These are phyloP conservation scores for Acanthacorydalis orientalis DNA, from an alignment of 2,888 invertebrate species.

Conservation along the genomic window DNA sequence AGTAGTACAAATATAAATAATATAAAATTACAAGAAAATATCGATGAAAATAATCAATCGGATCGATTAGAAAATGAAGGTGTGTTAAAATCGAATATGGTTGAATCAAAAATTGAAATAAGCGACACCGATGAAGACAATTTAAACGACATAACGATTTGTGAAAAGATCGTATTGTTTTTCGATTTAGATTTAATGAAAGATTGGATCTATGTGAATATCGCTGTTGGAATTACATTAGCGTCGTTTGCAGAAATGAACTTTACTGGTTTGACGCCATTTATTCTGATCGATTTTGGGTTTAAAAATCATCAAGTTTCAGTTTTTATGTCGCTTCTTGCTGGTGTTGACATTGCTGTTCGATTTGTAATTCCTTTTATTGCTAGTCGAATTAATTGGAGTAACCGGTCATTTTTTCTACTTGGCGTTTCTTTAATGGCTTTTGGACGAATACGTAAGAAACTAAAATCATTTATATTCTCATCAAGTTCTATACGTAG, in stretches of 20 bases:
- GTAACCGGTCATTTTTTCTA: constrained; percentile 51
- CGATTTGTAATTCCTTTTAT: constrained; percentile 51
- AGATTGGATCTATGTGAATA: constrained; percentile 49
- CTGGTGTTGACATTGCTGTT: constrained; percentile 43
- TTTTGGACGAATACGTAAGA: constrained; percentile 43
- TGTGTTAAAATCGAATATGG: background rate
- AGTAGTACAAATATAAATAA: too few species aligned
- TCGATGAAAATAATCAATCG: too few species aligned
- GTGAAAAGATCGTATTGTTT: constrained; percentile 41
- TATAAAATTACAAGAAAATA: too few species aligned
- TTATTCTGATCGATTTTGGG: constrained; percentile 51
- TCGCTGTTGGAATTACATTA: constrained; percentile 52
- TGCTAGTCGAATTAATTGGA: constrained; percentile 51
- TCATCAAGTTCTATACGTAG: background rate
- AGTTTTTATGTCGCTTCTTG: constrained; percentile 49
- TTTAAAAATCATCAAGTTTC: constrained; percentile 43
- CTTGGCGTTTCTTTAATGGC: constrained; percentile 51
- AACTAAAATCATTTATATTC: background rate
- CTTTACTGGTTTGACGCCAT: constrained; percentile 55
- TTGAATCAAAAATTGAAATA: background rate
- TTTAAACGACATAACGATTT: constrained; percentile 26
- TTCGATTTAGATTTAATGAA: constrained; percentile 54
- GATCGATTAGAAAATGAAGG: background rate
- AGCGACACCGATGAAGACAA: constrained; percentile 13
- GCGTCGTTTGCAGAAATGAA: constrained; percentile 57